phyloP scores from a whole-genome alignment of 64 coral and sea anemone genomes.

The Hydrozoanthus tunicans region DNA sequence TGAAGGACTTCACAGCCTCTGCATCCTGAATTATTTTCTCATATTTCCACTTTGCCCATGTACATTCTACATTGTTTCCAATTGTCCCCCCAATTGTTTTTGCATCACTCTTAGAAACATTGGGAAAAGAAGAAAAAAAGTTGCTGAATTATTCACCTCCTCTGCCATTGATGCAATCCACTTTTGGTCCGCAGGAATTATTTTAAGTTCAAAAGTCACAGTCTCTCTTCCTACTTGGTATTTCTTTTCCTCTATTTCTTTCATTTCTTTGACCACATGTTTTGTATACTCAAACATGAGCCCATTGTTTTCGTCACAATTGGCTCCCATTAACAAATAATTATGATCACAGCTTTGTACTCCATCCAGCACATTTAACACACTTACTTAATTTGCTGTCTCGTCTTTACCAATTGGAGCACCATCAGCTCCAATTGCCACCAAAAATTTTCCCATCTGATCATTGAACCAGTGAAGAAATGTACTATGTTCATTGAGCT shows the following conservation, averaged over 20 bases:
- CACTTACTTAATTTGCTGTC: constrained; percentile 48
- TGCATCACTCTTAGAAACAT: neutral
- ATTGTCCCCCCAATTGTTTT: constrained; percentile 3
- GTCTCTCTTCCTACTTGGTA: constrained; percentile 16
- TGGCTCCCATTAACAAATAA: constrained; percentile 54
- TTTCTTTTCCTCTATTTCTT: constrained; percentile 41
- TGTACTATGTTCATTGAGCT: neutral
- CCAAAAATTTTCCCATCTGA: constrained; percentile 8
- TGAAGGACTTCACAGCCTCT: no score
- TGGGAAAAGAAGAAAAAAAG: constrained; percentile 18
- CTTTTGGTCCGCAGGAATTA: constrained; percentile 42
- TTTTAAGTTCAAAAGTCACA: constrained; percentile 32
- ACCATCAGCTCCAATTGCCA: constrained; percentile 58
- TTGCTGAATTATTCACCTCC: constrained; percentile 31
- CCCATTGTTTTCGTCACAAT: constrained; percentile 45
- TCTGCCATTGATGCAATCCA: constrained; percentile 19
- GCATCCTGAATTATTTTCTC: no score
- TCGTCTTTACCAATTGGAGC: constrained; percentile 69
- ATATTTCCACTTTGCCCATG: neutral
- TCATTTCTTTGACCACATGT: constrained; percentile 24
- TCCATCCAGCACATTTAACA: constrained; percentile 54
- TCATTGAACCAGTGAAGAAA: constrained; percentile 52
- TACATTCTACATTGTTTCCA: neutral
- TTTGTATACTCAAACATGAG: constrained; percentile 52
- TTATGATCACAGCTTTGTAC: constrained; percentile 65